Evolutionary conservation across 2,797 vertebrate genomes (phyloP), one percentile per base, ranked within the genome.

Genomic region (Sebastes vulpes): DNA sequence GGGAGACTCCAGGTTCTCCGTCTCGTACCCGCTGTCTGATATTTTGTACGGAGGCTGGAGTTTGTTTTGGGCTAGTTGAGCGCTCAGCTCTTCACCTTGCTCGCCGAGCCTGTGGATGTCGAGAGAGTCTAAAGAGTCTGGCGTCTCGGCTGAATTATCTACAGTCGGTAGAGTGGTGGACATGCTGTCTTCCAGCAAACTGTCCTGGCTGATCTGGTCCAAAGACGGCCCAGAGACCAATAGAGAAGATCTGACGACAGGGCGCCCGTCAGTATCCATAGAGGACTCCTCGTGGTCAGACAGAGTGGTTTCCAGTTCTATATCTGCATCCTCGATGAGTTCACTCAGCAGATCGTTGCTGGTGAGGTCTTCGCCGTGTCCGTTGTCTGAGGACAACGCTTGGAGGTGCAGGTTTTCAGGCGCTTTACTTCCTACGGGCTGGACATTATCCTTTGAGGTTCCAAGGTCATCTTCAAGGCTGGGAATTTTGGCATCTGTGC

Each of bases 1-100:
- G 0, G 99, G 99, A 75, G 99, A 99, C 88, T 99, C 99, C 72
- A 99, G 86, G 93, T 99, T 99, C 95, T 99, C 99, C 0, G 99
- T 99, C 94, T 99, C 99, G 5, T 99, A 99, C 21, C 99, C 99
- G 1, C 99, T 99, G 86, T 99, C 99, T 1, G 98, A 98, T 21
- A 98, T 97, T 92, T 98, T 99, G 92, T 98, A 98, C 0, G 98
- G 97, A 9, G 98, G 97, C 80, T 97, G 84, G 79, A 97, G 97
- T 72, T 98, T 98, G 93, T 97, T 95, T 46, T 95, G 94, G 28
- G 93, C 83, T 16, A 81, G 84, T 28, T 89, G 85, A 64, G 75
- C 74, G 29, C 74, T 89, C 5, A 96, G 95, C 32, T 95, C 85
- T 14, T 96, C 96, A 4, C 94, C 92, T 18, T 96, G 96, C 9